Conservation (phyloP, 2,113 vertebrate species). For the Phrynocephalus versicolor region DNA sequence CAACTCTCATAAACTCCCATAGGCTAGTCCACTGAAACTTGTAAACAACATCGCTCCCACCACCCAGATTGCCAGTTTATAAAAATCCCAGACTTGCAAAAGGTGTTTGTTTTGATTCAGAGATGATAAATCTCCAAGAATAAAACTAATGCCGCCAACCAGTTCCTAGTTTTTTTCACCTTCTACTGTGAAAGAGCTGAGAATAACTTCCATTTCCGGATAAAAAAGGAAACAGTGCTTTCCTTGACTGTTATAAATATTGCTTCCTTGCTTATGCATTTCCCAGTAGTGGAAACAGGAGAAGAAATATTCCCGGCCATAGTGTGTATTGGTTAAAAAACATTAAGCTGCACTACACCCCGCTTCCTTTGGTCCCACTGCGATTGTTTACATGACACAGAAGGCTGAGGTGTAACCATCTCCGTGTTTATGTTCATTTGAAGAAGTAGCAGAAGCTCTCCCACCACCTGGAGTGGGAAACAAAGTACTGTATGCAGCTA, state of each 20-base stretch:
- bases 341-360: background rate
- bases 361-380: constrained; percentile 7
- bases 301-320: constrained; percentile 60
- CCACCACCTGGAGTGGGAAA: no score
- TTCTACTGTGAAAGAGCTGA: constrained; percentile 61
- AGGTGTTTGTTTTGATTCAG: constrained; percentile 76
- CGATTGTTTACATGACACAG: constrained; percentile 63
- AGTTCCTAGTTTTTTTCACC: constrained; percentile 71
- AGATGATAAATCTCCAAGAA: constrained; percentile 75
- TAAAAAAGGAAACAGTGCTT: constrained; percentile 73
- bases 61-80: constrained; percentile 58
- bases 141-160: constrained; percentile 64
- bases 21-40: constrained; percentile 6
- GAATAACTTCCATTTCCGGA: constrained; percentile 79
- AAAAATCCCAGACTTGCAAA: constrained; percentile 67
- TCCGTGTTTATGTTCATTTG: background rate
- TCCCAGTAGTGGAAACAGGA: constrained; percentile 64
- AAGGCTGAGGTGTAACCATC: constrained; percentile 25
- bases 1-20: background rate
- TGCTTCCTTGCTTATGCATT: constrained; percentile 69
- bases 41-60: constrained; percentile 42
- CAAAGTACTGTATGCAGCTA: no score
- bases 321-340: constrained; percentile 4
- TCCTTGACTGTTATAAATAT: constrained; percentile 77
- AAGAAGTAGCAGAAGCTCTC: background rate